These are phyloP conservation scores for Yponomeuta malinellus DNA, from an alignment of 2,888 invertebrate species.

Conservation along the genomic window DNA sequence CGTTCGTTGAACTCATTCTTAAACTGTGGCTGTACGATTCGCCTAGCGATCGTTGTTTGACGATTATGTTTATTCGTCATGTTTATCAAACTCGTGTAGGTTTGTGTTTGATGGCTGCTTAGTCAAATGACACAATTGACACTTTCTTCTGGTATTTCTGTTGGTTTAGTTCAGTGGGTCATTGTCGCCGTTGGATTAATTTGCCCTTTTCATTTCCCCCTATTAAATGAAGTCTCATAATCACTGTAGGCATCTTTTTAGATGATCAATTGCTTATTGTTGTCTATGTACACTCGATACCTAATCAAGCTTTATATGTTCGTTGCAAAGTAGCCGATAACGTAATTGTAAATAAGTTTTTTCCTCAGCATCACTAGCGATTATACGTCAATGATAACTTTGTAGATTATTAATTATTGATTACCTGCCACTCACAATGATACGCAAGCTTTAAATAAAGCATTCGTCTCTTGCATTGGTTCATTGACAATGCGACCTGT, in stretches of 20 bases:
- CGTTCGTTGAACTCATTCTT: too few species aligned
- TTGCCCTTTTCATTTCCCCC: neutral
- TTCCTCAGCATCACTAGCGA: neutral
- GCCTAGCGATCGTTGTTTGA: conserved; percentile 1
- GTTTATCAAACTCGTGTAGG: neutral
- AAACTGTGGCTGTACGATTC: neutral
- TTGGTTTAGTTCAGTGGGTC: neutral
- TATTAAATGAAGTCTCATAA: neutral
- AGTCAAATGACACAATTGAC: neutral
- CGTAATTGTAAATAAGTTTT: too few species aligned
- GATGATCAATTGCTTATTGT: too few species aligned
- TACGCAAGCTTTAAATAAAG: neutral
- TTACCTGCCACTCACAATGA: neutral
- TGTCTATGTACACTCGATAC: too few species aligned
- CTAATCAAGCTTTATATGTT: too few species aligned
- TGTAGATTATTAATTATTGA: neutral
- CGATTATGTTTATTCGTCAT: conserved; percentile 2
- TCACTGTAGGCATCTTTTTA: too few species aligned
- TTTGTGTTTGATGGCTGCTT: neutral
- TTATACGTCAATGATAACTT: neutral
- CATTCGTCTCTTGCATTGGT: neutral
- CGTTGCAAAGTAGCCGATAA: too few species aligned
- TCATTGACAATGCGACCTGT: neutral
- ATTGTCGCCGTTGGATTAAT: neutral
- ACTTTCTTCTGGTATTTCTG: neutral